Conservation (phyloP, 2,888 invertebrate species). For the Caenorhabditis sp. region DNA sequence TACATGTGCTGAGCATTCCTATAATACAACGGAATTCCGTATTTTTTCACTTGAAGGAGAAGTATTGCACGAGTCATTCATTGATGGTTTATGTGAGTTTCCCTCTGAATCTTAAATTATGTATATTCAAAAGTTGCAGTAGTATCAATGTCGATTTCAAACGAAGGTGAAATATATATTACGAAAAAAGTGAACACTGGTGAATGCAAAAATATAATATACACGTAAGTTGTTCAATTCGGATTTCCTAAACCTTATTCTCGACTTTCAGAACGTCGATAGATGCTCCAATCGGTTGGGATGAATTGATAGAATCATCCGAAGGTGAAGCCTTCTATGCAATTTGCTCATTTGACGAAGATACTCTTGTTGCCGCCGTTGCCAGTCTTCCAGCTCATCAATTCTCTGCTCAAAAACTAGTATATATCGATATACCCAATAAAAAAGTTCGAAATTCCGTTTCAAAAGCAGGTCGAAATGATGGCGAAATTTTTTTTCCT, state of each 20-base stretch:
- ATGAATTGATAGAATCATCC: conserved; percentile 50
- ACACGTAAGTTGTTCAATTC: no score
- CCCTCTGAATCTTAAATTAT: not conserved
- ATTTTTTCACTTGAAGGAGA: conserved; percentile 54
- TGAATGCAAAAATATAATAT: conserved; percentile 44
- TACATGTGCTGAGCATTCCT: conserved; percentile 57
- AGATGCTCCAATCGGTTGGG: conserved; percentile 67
- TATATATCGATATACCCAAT: conserved; percentile 49
- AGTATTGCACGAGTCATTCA: conserved; percentile 63
- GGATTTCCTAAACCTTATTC: no score
- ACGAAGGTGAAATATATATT: conserved; percentile 62
- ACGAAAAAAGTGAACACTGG: conserved; percentile 52
- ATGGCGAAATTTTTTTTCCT: conserved; percentile 65
- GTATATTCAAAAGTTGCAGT: conserved; percentile 26
- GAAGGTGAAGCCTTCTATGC: conserved; percentile 41
- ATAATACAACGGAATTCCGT: conserved; percentile 56
- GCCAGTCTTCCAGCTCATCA: conserved; percentile 57
- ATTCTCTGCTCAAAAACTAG: conserved; percentile 61
- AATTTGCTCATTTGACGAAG: conserved; percentile 57
- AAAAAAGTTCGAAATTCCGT: conserved; percentile 43
- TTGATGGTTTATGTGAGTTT: conserved; percentile 67
- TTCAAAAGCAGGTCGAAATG: conserved; percentile 53
- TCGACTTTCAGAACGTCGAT: conserved; percentile 59
- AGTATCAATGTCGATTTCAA: conserved; percentile 47
- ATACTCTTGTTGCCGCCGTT: conserved; percentile 58